Evolutionary conservation across 2,113 vertebrate species (phyloP), one percentile per base, ranked within the genome.

Genomic region (Melanostigma gelatinosum): DNA sequence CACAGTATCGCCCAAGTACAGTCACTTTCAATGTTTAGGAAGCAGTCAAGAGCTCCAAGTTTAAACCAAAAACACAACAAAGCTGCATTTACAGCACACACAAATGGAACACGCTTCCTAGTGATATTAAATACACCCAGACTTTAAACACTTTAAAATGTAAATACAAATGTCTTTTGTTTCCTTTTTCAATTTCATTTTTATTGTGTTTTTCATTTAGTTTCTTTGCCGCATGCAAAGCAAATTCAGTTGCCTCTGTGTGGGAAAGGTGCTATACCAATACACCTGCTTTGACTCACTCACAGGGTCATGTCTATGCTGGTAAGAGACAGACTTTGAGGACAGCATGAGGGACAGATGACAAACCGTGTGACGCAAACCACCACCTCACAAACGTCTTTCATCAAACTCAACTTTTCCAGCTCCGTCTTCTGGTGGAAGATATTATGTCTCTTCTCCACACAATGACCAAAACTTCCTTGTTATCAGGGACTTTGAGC

Each of bases 391-490:
- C 50, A 38, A 83, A 27, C 55, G 55, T 69, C 48, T 67, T 61
- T 70, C 20, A 64, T 58, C 22, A 3, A 72, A 27, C 24, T 54
- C 12, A 75, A 58, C 52, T 71, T 85, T 72, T 78, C 50, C 80
- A 74, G 60, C 76, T 83, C 44, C 12, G 62, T 64, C 54, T 75
- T 74, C 40, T 55, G 60, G 20, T 64, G 65, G 77, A 85, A 81
- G 77, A 79, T 65, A 55, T 84, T 32, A 50, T 44, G 55, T 24
- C 3, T 76, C 79, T 79, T 77, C 55, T 38, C 74, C 46, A 68
- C 75, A 77, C 73, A 86, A 71, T 63, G 52, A 84, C 42, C 36
- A 79, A 79, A 77, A 82, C 71, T 46, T 82, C 73, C 79, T 80
- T 65, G 75, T 80, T 84, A 85, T 64, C 78, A 74, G 68, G 46